phyloP scores from a whole-genome alignment of 2,888 invertebrate genomes.

The Gryllus longicercus region DNA sequence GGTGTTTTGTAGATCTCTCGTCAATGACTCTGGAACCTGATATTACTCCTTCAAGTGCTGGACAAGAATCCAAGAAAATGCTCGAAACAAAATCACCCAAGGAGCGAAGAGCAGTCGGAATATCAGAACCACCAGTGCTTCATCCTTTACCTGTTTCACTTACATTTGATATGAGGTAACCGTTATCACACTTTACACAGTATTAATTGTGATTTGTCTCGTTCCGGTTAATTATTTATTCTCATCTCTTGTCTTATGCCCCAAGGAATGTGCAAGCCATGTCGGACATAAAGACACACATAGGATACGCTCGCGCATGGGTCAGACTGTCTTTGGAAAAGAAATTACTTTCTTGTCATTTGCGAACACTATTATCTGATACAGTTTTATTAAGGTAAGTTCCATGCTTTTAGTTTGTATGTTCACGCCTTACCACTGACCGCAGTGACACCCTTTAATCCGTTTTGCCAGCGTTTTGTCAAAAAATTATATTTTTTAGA shows the following conservation, averaged over 20 bases:
- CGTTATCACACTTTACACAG: slow-evolving; percentile 22
- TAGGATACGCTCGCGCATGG: slow-evolving; percentile 90
- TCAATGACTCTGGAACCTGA: slow-evolving; percentile 71
- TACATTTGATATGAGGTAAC: slow-evolving; percentile 81
- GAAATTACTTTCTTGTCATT: slow-evolving; percentile 89
- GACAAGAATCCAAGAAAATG: slow-evolving; percentile 45
- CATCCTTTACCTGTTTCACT: slow-evolving; percentile 78
- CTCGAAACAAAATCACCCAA: slow-evolving; percentile 48
- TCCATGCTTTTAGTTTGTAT: background rate
- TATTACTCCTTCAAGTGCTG: slow-evolving; percentile 50
- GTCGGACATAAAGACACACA: slow-evolving; percentile 97
- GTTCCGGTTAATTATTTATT: background rate
- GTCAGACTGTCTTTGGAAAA: slow-evolving; percentile 93
- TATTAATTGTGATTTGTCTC: background rate
- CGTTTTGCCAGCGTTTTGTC: no score
- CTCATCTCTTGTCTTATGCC: background rate
- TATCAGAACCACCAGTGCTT: slow-evolving; percentile 50
- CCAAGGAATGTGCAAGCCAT: slow-evolving; percentile 84
- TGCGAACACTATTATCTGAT: slow-evolving; percentile 80
- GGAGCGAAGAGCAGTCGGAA: slow-evolving; percentile 48
- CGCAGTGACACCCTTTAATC: no score
- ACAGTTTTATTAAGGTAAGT: slow-evolving; percentile 63
- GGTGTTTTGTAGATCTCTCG: slow-evolving; percentile 61
- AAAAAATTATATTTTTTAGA: no score
- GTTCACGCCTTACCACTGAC: no score